Evolutionary conservation across 2,888 invertebrate genomes (phyloP).

Genomic region (Dryobota labecula): DNA sequence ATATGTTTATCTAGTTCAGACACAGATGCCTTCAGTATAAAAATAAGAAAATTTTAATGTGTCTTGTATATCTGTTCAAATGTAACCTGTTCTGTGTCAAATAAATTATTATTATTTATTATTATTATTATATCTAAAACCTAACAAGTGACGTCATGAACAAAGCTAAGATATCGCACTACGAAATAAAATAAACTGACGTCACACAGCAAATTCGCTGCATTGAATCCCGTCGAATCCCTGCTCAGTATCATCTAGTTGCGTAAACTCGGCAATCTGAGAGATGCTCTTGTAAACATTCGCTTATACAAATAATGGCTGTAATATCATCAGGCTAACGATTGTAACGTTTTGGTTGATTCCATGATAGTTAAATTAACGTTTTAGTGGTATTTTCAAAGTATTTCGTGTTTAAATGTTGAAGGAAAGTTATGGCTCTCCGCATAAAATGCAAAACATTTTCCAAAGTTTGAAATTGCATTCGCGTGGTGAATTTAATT

Average conservation of each 20-base stretch:
- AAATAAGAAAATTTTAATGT: too few species aligned
- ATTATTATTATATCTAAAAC: too few species aligned
- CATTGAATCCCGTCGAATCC: constrained; percentile 58
- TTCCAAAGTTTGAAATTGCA: constrained; percentile 34
- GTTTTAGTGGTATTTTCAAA: constrained; percentile 30
- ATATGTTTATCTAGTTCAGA: too few species aligned
- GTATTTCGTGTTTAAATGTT: constrained; percentile 22
- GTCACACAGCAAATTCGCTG: constrained; percentile 45
- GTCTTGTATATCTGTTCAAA: too few species aligned
- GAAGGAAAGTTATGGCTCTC: constrained; percentile 23
- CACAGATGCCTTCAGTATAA: too few species aligned
- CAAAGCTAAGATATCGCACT: constrained; percentile 27
- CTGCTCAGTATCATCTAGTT: constrained; percentile 66
- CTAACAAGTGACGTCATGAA: constrained; percentile 33
- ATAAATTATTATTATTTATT: too few species aligned
- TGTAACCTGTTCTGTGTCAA: too few species aligned
- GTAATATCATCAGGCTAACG: constrained; percentile 60
- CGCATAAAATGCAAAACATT: constrained; percentile 36
- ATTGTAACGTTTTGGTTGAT: constrained; percentile 23
- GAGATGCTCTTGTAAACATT: constrained; percentile 67
- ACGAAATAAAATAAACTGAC: constrained; percentile 51
- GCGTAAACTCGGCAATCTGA: constrained; percentile 64
- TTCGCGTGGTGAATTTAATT: constrained; percentile 11
- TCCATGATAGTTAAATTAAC: constrained; percentile 28
- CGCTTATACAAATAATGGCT: constrained; percentile 63